Percentiles rank a stretch among this genome's conserved stretches.
Evolutionary conservation across 2,113 vertebrate species (phyloP).

Genomic region (Lophochroa leadbeateri): DNA sequence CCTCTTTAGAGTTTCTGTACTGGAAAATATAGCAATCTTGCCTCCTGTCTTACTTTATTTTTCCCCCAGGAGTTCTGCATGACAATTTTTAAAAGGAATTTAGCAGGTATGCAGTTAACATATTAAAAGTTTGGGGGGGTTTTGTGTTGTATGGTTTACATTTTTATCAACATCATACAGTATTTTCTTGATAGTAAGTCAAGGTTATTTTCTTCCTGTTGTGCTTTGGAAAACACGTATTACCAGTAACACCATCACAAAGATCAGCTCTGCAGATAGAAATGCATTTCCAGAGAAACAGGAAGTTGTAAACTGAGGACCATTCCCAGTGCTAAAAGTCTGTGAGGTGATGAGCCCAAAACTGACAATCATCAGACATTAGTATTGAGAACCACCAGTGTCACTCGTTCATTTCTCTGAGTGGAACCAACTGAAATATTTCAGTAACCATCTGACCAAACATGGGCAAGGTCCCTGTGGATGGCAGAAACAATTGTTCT

Average conservation of each 20-base stretch:
- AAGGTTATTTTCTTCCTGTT: neutral
- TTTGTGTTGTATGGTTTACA: neutral
- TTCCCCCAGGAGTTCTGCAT: neutral
- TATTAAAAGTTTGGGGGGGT: neutral
- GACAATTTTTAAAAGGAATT: neutral
- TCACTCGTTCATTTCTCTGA: neutral
- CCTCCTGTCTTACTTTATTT: neutral
- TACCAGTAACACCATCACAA: neutral
- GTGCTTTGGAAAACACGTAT: neutral
- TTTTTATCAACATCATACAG: neutral
- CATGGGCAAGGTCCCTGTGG: neutral
- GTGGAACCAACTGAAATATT: neutral
- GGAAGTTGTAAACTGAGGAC: neutral
- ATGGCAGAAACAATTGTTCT: neutral
- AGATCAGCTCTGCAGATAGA: neutral
- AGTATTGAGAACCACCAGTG: neutral
- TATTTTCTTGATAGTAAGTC: neutral
- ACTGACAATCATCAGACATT: neutral
- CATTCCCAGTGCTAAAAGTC: neutral
- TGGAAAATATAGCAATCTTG: neutral
- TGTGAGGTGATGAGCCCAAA: neutral
- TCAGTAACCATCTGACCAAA: neutral
- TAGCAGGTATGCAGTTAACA: neutral
- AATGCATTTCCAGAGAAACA: neutral
- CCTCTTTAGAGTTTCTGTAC: neutral